phyloP scores from a whole-genome alignment of 2,888 invertebrate genomes.

The Ditula angustiorana region DNA sequence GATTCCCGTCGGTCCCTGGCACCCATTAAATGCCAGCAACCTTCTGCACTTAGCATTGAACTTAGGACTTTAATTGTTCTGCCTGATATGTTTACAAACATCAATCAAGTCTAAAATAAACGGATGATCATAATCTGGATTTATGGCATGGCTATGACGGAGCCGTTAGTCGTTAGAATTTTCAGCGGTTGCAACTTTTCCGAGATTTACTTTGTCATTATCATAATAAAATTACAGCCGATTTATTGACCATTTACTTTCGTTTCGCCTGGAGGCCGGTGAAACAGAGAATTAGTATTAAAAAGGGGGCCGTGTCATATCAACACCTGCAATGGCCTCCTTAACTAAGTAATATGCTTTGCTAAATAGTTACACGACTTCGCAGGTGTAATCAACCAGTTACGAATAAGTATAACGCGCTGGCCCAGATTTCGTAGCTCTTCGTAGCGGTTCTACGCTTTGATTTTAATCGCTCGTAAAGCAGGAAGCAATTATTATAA shows the following conservation, averaged over 20 bases:
- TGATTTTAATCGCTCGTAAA: background rate
- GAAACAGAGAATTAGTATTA: too few species aligned
- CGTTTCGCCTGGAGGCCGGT: too few species aligned
- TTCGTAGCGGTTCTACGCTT: background rate
- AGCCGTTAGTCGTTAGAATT: conserved; percentile 1
- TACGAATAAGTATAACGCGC: background rate
- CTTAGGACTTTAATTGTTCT: conserved; percentile 69
- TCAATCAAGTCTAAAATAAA: conserved; percentile 66
- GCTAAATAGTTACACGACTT: background rate
- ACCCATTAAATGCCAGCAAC: conserved; percentile 64
- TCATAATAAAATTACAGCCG: background rate
- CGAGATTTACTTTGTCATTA: background rate
- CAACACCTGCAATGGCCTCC: background rate
- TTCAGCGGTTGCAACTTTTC: background rate
- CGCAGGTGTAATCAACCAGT: background rate
- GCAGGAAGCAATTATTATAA: conserved; percentile 4
- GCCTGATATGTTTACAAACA: conserved; percentile 74
- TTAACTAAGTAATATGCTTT: background rate
- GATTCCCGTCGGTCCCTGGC: conserved; percentile 72
- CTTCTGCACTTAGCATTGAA: conserved; percentile 80
- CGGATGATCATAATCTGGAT: conserved; percentile 44
- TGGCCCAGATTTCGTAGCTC: background rate
- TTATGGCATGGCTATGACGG: conserved; percentile 24
- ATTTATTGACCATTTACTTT: too few species aligned
- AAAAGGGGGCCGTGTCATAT: background rate